These are phyloP conservation scores for Dasyprocta punctata DNA, from an alignment of 2,113 vertebrate genomes.

Conservation along the genomic window DNA sequence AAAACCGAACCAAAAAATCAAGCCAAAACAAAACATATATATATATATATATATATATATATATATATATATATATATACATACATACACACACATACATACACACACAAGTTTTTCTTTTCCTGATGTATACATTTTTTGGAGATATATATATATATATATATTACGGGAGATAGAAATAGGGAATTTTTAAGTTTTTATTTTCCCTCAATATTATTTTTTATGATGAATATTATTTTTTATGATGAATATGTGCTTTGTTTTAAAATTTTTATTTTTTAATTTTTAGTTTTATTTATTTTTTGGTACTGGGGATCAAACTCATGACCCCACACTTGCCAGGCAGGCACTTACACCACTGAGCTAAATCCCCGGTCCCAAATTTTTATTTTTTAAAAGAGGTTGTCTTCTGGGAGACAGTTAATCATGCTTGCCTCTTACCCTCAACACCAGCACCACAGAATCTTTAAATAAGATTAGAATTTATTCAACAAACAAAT, in stretches of 20 bases:
- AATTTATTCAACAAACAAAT: conserved; percentile 55
- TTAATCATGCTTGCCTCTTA: neutral
- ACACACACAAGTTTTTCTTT: neutral
- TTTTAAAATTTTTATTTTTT: conserved; percentile 31
- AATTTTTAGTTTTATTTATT: too few species aligned
- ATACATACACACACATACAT: too few species aligned
- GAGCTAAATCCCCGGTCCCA: too few species aligned
- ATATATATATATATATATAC: too few species aligned
- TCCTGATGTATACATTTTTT: neutral
- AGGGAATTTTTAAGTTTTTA: neutral
- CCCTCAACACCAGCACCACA: neutral
- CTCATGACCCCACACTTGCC: too few species aligned
- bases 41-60: too few species aligned
- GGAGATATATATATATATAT: neutral
- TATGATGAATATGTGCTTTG: conserved; percentile 16
- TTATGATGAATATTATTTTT: neutral
- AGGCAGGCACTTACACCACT: too few species aligned
- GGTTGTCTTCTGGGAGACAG: conserved; percentile 14
- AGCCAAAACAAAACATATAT: neutral
- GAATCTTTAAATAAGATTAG: conserved; percentile 50
- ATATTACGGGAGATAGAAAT: neutral
- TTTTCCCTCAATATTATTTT: neutral
- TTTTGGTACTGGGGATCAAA: too few species aligned
- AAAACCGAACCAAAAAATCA: too few species aligned
- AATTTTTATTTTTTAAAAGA: conserved; percentile 28